Evolutionary conservation across 2,797 vertebrate species (phyloP).

Genomic region (Apogon talboti): DNA sequence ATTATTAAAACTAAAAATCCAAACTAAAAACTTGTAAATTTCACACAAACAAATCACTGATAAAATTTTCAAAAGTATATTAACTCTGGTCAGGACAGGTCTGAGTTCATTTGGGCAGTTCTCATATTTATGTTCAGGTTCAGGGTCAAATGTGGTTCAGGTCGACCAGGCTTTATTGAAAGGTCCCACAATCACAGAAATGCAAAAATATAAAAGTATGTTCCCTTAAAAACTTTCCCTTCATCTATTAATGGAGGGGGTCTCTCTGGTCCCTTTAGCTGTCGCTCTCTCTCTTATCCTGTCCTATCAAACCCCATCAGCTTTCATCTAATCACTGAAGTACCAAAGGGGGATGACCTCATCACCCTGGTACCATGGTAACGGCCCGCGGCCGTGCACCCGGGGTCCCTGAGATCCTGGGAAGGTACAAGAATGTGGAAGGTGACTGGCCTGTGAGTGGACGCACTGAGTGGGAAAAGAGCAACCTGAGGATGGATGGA

Average conservation of each 20-base stretch:
- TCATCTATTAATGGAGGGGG: not conserved
- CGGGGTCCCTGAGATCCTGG: conserved; percentile 67
- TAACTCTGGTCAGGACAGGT: no score
- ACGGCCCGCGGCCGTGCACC: conserved; percentile 68
- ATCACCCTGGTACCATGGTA: conserved; percentile 63
- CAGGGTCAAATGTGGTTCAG: not conserved
- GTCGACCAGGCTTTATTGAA: not conserved
- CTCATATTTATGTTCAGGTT: not conserved
- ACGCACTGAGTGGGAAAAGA: conserved; percentile 33
- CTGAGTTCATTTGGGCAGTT: no score
- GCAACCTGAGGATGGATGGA: conserved; percentile 63
- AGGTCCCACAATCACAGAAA: not conserved
- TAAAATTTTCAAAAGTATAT: no score
- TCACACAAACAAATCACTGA: no score
- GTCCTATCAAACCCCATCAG: conserved; percentile 41
- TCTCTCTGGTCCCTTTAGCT: not conserved
- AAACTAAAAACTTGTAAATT: no score
- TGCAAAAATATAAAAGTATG: not conserved
- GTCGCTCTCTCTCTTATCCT: conserved; percentile 4
- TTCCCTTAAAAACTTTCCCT: not conserved
- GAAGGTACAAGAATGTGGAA: conserved; percentile 73
- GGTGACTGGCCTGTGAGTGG: conserved; percentile 52
- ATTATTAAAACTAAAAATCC: no score
- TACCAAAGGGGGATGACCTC: conserved; percentile 64
- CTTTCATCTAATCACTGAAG: conserved; percentile 59